These are phyloP conservation scores for Aporophyla lueneburgensis DNA, from an alignment of 2,888 invertebrate species.

Conservation along the genomic window DNA sequence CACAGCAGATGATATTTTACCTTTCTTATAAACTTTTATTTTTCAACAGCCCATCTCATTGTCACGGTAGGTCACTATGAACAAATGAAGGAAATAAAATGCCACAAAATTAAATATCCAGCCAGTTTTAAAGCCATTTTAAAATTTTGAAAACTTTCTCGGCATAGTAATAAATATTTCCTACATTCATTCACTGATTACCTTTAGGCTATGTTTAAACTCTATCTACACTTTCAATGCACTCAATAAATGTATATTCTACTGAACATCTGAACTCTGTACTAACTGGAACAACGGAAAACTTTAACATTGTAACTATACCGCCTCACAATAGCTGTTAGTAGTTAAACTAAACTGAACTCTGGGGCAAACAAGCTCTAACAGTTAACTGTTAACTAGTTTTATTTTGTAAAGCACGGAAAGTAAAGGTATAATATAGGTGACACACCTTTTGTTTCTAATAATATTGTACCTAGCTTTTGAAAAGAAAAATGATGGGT, in stretches of 20 bases:
- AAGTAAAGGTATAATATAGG: background rate
- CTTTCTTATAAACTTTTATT: too few species aligned
- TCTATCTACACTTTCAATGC: background rate
- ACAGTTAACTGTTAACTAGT: background rate
- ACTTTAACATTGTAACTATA: slow-evolving; percentile 27
- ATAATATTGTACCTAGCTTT: too few species aligned
- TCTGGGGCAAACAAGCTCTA: slow-evolving; percentile 6
- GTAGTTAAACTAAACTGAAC: slow-evolving; percentile 12
- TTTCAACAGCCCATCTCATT: too few species aligned
- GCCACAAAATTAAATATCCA: too few species aligned
- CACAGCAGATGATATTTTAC: too few species aligned
- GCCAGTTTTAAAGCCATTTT: too few species aligned
- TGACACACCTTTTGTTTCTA: background rate
- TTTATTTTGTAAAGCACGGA: background rate
- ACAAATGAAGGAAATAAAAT: too few species aligned
- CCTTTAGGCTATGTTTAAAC: background rate
- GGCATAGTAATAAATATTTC: background rate
- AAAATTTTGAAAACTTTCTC: background rate
- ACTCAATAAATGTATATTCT: background rate
- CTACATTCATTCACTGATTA: background rate
- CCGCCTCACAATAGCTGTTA: background rate
- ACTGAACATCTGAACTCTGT: background rate
- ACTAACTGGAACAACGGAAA: slow-evolving; percentile 22
- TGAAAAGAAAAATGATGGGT: too few species aligned
- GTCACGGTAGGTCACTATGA: too few species aligned